phyloP scores from a whole-genome alignment of 2,888 invertebrate genomes.

The Lycophotia porphyrea region DNA sequence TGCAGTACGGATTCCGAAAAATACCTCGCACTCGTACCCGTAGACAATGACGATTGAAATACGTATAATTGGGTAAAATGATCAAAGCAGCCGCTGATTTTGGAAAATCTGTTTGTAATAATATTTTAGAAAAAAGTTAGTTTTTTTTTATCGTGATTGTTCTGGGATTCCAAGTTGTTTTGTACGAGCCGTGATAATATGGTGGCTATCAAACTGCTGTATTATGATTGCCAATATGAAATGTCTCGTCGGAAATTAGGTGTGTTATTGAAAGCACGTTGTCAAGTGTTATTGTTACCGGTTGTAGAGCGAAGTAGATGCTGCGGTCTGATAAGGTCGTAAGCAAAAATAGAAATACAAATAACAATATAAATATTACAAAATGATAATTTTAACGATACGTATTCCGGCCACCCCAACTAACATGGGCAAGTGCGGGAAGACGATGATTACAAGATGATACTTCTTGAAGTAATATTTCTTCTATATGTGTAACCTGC shows the following conservation, averaged over 20 bases:
- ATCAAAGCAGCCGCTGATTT: slow-evolving; percentile 60
- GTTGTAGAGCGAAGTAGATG: not conserved
- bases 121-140: not conserved
- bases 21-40: slow-evolving; percentile 77
- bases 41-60: slow-evolving; percentile 83
- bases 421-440: too few relatives aligned
- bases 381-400: not conserved
- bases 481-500: not conserved
- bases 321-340: not conserved
- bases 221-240: not conserved
- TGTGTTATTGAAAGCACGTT: not conserved
- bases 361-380: not conserved
- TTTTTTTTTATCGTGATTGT: not conserved
- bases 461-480: not conserved
- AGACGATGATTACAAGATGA: not conserved
- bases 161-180: not conserved
- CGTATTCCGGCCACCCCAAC: not conserved
- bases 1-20: slow-evolving; percentile 80
- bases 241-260: not conserved
- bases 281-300: not conserved
- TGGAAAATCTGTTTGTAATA: not conserved
- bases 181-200: not conserved
- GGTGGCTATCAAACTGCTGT: not conserved
- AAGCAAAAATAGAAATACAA: not conserved
- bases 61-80: slow-evolving; percentile 74